Evolutionary conservation across 2,888 invertebrate species (phyloP).

Genomic region (Eupithecia pulchellata): DNA sequence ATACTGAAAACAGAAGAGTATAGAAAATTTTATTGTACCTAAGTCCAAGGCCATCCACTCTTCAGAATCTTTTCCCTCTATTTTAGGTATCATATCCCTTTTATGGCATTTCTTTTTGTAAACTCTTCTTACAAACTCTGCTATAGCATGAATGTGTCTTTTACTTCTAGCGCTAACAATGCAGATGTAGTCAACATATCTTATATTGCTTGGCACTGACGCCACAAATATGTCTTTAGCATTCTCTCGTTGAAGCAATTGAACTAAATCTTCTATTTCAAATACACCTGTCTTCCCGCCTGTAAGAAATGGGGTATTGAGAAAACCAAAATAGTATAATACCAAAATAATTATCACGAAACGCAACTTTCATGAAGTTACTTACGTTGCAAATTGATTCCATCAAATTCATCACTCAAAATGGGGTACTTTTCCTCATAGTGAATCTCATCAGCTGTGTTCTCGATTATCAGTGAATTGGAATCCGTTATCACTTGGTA

Average conservation of each 20-base stretch:
- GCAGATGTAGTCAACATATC: slow-evolving; percentile 94
- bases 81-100: slow-evolving; percentile 88
- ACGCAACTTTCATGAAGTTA: slow-evolving; percentile 28
- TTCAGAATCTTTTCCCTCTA: slow-evolving; percentile 90
- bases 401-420: slow-evolving; percentile 87
- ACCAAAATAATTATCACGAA: neutral
- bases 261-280: slow-evolving; percentile 94
- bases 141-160: slow-evolving; percentile 90
- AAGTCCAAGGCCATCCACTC: slow-evolving; percentile 97
- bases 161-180: slow-evolving; percentile 90
- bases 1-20: neutral
- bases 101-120: slow-evolving; percentile 89
- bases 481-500: slow-evolving; percentile 90
- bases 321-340: no score
- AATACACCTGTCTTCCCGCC: slow-evolving; percentile 94
- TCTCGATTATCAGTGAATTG: slow-evolving; percentile 89
- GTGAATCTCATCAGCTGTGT: slow-evolving; percentile 88
- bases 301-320: slow-evolving; percentile 67
- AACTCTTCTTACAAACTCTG: slow-evolving; percentile 90
- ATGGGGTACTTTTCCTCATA: slow-evolving; percentile 63
- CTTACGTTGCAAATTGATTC: slow-evolving; percentile 86
- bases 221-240: slow-evolving; percentile 93
- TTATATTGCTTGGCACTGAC: slow-evolving; percentile 88
- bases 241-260: slow-evolving; percentile 90
- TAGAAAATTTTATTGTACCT: slow-evolving; percentile 79